phyloP scores from a whole-genome alignment of 2,113 vertebrate species.

The Cisticola juncidis region DNA sequence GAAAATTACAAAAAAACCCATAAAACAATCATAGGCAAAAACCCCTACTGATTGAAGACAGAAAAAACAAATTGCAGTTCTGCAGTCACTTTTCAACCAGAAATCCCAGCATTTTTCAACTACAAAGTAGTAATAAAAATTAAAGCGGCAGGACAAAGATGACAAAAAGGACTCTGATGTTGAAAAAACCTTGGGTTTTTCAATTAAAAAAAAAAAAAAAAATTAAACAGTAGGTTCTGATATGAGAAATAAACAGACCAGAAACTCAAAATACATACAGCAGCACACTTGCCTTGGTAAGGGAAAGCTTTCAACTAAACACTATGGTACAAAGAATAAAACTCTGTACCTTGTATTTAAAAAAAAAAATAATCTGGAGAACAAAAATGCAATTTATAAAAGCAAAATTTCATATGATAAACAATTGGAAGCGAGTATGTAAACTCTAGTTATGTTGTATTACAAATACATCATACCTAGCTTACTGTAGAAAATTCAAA shows the following conservation, averaged over 20 bases:
- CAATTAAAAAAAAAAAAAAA: not conserved
- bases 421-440: not conserved
- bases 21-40: not conserved
- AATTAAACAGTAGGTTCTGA: not conserved
- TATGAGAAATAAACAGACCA: not conserved
- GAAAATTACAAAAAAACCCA: not conserved
- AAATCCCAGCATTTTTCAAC: not conserved
- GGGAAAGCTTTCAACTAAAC: not conserved
- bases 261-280: not conserved
- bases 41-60: accelerated
- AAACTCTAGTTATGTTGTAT: not conserved
- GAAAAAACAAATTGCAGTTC: not conserved
- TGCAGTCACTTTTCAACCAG: not conserved
- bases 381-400: not conserved
- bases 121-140: not conserved
- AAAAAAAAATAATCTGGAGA: not conserved
- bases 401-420: not conserved
- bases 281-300: not conserved
- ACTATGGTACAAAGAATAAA: not conserved
- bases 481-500: not conserved
- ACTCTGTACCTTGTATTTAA: not conserved
- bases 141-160: not conserved
- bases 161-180: not conserved
- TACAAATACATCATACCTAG: not conserved
- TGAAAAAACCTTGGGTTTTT: not conserved